Percentiles rank a stretch among this genome's conserved stretches.
These are phyloP conservation scores for Protaetia brevitarsis DNA, from an alignment of 1,140 invertebrate genomes.

Conservation along the genomic window DNA sequence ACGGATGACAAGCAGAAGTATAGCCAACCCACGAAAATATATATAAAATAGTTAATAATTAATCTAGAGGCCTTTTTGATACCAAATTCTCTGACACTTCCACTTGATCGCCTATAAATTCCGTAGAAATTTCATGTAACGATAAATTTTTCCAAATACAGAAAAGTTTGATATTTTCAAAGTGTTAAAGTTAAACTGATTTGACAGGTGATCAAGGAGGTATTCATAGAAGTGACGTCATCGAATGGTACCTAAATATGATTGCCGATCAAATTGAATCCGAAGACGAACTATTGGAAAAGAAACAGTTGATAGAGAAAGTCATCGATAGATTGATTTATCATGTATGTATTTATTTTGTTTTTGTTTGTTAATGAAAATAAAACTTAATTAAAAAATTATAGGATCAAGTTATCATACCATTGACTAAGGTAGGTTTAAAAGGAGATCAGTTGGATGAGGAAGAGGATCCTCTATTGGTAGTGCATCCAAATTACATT, in stretches of 20 bases:
- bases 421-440: conserved; percentile 70
- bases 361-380: too few relatives aligned
- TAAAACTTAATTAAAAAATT: conserved; percentile 40
- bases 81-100: too few relatives aligned
- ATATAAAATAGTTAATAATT: too few relatives aligned
- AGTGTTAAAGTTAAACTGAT: too few relatives aligned
- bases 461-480: conserved; percentile 82
- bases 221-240: conserved; percentile 76
- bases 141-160: too few relatives aligned
- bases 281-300: conserved; percentile 87
- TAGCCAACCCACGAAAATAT: too few relatives aligned
- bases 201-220: conserved; percentile 55
- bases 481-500: conserved; percentile 96
- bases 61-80: too few relatives aligned
- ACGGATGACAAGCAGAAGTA: too few relatives aligned
- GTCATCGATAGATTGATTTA: conserved; percentile 91
- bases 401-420: conserved; percentile 87
- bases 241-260: conserved; percentile 93
- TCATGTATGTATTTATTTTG: conserved; percentile 61
- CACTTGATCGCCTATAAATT: too few relatives aligned
- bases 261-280: conserved; percentile 84
- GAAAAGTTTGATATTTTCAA: too few relatives aligned
- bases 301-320: conserved; percentile 91
- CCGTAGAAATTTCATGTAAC: too few relatives aligned
- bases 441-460: conserved; percentile 53